Evolutionary conservation across 1,140 invertebrate genomes (phyloP), one percentile per base, ranked within the genome.

Genomic region (Bombus soroeensis): DNA sequence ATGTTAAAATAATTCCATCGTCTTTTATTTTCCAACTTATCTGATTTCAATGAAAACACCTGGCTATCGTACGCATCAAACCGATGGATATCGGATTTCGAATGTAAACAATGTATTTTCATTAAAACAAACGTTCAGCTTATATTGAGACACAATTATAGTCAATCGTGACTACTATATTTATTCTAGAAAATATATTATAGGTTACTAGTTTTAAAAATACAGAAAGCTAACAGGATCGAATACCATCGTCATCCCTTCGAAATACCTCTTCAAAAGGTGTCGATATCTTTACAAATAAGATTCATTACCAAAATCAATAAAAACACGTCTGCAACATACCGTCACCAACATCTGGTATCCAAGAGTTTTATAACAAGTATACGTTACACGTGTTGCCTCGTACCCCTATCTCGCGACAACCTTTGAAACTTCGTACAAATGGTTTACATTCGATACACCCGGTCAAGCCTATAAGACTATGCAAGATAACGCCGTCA

Each of bases 401-500:
- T 34, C 39, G 76, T 71, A 71, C 76, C 83, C 76, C 53, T 68
- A 84, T 80, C 53, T 73, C 41, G 18, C 25, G n/a, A n/a, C 43
- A 34, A 12, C 41, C 22, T 32, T 32, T 18, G 10, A 73, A 13
- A 13, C 47, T 53, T 57, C 34, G 9, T 68, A 28, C 32, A 68
- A 53, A 70, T 68, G 47, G 18, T 32, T 25, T 75, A 75, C 18
- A 22, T 18, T 25, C 8, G 57, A 57, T 15, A 64, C 72, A 66
- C 15, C 72, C 32, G 81, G 47, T 41, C 47, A 28, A 28, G 39
- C 13, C 25, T 32, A 32, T 41, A 34, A 34, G 28, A 5, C 43
- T 32, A 28, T 34, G 32, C 64, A 34, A 68, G 66, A 68, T 70
- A 78, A 82, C 9, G 22, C 5, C 3, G 25, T 86, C 80, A 59